A percentile compares a stretch with the other conserved stretches of the same genome.
These are phyloP conservation scores for Epinephelus lanceolatus DNA, from an alignment of 2,113 vertebrate genomes.

Conservation along the genomic window DNA sequence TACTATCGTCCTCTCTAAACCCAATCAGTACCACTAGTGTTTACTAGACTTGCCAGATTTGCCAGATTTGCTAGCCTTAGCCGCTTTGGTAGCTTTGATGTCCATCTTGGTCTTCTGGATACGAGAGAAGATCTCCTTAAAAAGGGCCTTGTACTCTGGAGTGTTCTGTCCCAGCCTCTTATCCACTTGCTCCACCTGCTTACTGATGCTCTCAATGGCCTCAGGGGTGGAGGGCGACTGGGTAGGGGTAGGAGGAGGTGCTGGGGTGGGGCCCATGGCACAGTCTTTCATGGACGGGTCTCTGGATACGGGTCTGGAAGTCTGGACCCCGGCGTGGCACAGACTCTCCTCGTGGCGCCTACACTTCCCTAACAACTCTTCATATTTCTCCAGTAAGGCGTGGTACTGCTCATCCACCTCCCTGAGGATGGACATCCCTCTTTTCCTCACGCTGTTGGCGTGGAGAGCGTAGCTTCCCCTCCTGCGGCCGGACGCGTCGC, in stretches of 20 bases:
- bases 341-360: constrained; percentile 93
- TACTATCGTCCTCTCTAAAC: not conserved
- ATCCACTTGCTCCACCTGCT: constrained; percentile 94
- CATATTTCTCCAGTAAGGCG: constrained; percentile 95
- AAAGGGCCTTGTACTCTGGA: constrained; percentile 98
- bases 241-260: constrained; percentile 79
- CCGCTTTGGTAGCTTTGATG: constrained; percentile 89
- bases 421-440: constrained; percentile 97
- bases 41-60: constrained; percentile 82
- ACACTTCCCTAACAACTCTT: constrained; percentile 95
- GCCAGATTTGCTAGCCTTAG: constrained; percentile 77
- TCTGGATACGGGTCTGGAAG: constrained; percentile 93
- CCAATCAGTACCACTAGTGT: constrained; percentile 45
- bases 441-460: constrained; percentile 92
- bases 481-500: constrained; percentile 90
- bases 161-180: constrained; percentile 95
- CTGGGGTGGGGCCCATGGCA: constrained; percentile 80
- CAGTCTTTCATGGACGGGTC: constrained; percentile 97
- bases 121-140: constrained; percentile 98
- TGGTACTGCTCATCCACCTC: constrained; percentile 99
- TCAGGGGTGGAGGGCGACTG: constrained; percentile 85
- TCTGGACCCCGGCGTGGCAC: constrained; percentile 93
- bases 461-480: constrained; percentile 93
- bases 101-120: constrained; percentile 99
- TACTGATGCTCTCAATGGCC: constrained; percentile 91